Conservation (phyloP, 2,888 invertebrate genomes). For the Meteorus cinctellus region DNA sequence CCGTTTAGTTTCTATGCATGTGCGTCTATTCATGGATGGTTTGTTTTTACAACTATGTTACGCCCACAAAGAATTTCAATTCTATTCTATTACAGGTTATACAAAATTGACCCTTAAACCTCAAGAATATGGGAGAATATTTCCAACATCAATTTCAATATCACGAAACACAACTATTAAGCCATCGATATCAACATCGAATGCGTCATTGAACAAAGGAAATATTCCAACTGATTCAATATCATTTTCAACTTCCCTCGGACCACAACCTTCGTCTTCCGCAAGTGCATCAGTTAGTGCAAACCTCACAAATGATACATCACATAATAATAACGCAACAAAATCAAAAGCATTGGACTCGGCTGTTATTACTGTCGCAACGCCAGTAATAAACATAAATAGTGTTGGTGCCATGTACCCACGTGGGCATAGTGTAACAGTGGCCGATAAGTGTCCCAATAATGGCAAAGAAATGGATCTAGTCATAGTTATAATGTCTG, state of each 20-base stretch:
- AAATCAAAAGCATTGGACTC: constrained; percentile 44
- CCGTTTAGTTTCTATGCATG: too few species aligned
- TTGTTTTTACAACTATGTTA: too few species aligned
- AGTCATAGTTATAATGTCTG: constrained; percentile 80
- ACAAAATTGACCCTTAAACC: not conserved
- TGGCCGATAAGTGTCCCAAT: constrained; percentile 66
- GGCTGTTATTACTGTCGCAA: constrained; percentile 46
- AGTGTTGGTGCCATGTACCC: constrained; percentile 66
- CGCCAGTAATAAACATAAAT: constrained; percentile 75
- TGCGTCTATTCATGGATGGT: too few species aligned
- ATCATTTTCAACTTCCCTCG: constrained; percentile 34
- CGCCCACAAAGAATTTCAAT: not conserved
- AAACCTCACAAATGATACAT: constrained; percentile 46
- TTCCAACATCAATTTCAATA: not conserved
- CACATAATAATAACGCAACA: constrained; percentile 25
- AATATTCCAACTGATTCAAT: constrained; percentile 22
- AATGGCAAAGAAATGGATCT: constrained; percentile 70
- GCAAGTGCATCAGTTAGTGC: constrained; percentile 48
- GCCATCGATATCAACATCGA: constrained; percentile 39
- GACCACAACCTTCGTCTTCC: constrained; percentile 50
- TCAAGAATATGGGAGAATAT: constrained; percentile 5
- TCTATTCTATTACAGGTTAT: not conserved
- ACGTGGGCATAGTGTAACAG: constrained; percentile 63
- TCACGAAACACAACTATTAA: constrained; percentile 56
- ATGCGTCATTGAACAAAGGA: constrained; percentile 19